Evolutionary conservation across 2,888 invertebrate genomes (phyloP).

Genomic region (Dicyrtomina minuta): DNA sequence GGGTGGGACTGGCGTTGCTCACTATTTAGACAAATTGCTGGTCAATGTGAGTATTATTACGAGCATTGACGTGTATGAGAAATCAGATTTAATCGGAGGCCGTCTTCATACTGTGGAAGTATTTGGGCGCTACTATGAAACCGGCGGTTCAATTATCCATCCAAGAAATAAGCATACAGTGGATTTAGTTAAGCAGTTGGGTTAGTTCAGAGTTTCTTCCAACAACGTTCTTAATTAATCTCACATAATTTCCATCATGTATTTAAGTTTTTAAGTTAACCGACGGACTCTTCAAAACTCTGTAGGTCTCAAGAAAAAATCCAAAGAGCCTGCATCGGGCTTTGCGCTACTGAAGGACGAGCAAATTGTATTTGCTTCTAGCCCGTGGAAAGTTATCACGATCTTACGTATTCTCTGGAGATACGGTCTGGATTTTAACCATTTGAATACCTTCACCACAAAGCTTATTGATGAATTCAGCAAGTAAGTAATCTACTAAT

Average conservation of each 20-base stretch:
- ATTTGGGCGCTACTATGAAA: slow-evolving; percentile 61
- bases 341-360: slow-evolving; percentile 52
- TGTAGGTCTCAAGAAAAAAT: slow-evolving; percentile 37
- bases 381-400: slow-evolving; percentile 59
- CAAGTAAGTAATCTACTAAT: slow-evolving; percentile 55
- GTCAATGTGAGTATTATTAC: slow-evolving; percentile 53
- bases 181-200: slow-evolving; percentile 60
- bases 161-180: slow-evolving; percentile 63
- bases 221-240: too few species aligned
- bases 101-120: slow-evolving; percentile 61
- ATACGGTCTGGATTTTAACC: slow-evolving; percentile 62
- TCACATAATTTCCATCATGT: too few species aligned
- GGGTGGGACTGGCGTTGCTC: slow-evolving; percentile 64
- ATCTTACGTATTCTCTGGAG: slow-evolving; percentile 60
- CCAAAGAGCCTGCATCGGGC: slow-evolving; percentile 36
- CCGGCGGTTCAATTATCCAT: slow-evolving; percentile 65
- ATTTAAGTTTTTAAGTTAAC: too few species aligned
- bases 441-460: slow-evolving; percentile 57
- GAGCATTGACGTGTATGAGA: slow-evolving; percentile 63
- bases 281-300: too few species aligned
- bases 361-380: slow-evolving; percentile 61
- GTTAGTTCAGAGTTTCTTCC: too few species aligned
- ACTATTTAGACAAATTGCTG: slow-evolving; percentile 60
- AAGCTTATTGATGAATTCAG: slow-evolving; percentile 57
- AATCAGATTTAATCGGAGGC: slow-evolving; percentile 61